Evolutionary conservation across 2,797 vertebrate species (phyloP).

Genomic region (Semaprochilodus insignis): DNA sequence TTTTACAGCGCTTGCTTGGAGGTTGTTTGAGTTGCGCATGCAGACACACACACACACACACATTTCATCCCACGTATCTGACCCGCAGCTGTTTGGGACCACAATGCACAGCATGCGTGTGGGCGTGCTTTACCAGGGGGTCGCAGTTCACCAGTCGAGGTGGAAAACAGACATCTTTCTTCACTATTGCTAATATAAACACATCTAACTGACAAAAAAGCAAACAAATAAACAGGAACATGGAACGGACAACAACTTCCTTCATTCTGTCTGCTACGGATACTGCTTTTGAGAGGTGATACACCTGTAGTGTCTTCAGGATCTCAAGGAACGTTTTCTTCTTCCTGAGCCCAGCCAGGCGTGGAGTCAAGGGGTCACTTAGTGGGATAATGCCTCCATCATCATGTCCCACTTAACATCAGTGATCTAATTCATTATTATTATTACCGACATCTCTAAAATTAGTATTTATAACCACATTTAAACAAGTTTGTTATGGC

Average conservation of each 20-base stretch:
- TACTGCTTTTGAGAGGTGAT: constrained; percentile 13
- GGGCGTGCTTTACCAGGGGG: constrained; percentile 69
- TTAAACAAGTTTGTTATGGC: too few relatives aligned
- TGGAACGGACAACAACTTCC: constrained; percentile 38
- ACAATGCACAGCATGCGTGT: constrained; percentile 63
- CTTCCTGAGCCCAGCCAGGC: neutral
- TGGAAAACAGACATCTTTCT: constrained; percentile 66
- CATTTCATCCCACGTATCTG: constrained; percentile 67
- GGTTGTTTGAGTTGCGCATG: constrained; percentile 43
- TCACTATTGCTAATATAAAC: constrained; percentile 61
- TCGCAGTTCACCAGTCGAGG: constrained; percentile 65
- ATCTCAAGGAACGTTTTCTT: neutral
- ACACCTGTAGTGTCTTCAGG: neutral
- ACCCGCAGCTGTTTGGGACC: constrained; percentile 65
- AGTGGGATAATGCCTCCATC: too few relatives aligned
- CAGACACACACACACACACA: constrained; percentile 27
- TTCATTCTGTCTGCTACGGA: constrained; percentile 20
- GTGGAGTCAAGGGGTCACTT: neutral
- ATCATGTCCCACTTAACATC: too few relatives aligned
- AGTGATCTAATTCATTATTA: too few relatives aligned
- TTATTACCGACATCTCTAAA: neutral
- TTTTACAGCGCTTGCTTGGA: constrained; percentile 52
- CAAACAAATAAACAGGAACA: constrained; percentile 48
- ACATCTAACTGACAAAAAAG: constrained; percentile 57
- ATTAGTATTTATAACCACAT: neutral